These are phyloP conservation scores for Amphibalanus amphitrite DNA, from an alignment of 1,140 invertebrate species.

Conservation along the genomic window DNA sequence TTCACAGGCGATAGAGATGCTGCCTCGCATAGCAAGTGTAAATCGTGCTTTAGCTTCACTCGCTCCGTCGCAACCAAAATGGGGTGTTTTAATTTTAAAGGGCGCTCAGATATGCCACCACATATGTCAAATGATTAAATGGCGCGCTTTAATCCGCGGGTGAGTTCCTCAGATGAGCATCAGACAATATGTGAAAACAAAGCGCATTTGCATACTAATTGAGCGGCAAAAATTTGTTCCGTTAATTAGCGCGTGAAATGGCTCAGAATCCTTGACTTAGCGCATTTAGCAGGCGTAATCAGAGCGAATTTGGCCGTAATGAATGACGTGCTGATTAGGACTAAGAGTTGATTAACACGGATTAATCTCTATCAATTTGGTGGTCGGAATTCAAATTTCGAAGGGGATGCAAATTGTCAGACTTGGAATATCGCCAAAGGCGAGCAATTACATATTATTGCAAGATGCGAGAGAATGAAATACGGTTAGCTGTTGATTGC, in stretches of 20 bases:
- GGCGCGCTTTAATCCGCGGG: background rate
- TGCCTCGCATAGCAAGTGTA: too few relatives aligned
- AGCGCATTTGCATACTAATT: background rate
- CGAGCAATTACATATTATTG: background rate
- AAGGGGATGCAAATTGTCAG: background rate
- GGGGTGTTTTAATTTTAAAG: background rate
- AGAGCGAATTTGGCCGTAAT: background rate
- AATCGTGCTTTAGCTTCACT: background rate
- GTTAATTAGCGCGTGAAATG: background rate
- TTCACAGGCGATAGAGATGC: too few relatives aligned
- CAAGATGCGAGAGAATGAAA: background rate
- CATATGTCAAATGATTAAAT: background rate
- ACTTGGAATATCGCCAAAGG: background rate
- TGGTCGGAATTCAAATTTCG: background rate
- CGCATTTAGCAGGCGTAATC: background rate
- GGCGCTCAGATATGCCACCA: background rate
- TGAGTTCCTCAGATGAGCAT: background rate
- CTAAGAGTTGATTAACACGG: background rate
- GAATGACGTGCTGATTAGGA: background rate
- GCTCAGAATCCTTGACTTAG: background rate
- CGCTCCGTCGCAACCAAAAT: background rate
- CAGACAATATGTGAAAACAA: background rate
- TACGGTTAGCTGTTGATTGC: background rate
- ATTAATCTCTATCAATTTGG: slow-evolving; percentile 2
- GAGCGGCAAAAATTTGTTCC: background rate